phyloP scores from a whole-genome alignment of 2,888 invertebrate genomes.

The Podabrus alpinus region DNA sequence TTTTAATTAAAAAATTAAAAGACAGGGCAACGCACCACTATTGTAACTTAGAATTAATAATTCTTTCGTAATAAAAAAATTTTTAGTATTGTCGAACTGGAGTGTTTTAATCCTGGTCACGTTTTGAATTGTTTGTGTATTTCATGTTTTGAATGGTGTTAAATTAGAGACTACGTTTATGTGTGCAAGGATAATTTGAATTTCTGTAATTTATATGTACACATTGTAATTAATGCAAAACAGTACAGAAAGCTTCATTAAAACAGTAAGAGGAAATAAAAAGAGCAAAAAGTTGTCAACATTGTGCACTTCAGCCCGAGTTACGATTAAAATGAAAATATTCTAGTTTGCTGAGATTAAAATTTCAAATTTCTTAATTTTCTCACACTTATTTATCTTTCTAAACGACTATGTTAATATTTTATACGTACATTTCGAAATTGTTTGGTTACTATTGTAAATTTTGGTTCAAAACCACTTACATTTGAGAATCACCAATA shows the following conservation, averaged over 20 bases:
- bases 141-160: conserved; percentile 42
- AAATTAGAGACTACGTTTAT: conserved; percentile 45
- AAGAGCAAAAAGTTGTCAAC: neutral
- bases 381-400: neutral
- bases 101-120: conserved; percentile 40
- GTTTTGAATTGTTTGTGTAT: conserved; percentile 41
- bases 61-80: conserved; percentile 12
- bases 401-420: neutral
- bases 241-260: conserved; percentile 11
- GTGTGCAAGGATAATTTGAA: conserved; percentile 36
- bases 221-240: conserved; percentile 22
- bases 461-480: too few species aligned
- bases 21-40: neutral
- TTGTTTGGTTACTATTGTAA: too few species aligned
- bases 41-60: conserved; percentile 12
- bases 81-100: conserved; percentile 5
- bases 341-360: neutral
- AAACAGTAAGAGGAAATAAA: neutral
- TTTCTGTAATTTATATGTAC: conserved; percentile 28
- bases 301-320: neutral
- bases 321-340: conserved; percentile 1
- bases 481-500: too few species aligned
- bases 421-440: neutral
- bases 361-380: conserved; percentile 2
- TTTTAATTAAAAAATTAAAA: neutral